Conservation (phyloP, 2,797 vertebrate genomes). For the Sebastes matsubarae region DNA sequence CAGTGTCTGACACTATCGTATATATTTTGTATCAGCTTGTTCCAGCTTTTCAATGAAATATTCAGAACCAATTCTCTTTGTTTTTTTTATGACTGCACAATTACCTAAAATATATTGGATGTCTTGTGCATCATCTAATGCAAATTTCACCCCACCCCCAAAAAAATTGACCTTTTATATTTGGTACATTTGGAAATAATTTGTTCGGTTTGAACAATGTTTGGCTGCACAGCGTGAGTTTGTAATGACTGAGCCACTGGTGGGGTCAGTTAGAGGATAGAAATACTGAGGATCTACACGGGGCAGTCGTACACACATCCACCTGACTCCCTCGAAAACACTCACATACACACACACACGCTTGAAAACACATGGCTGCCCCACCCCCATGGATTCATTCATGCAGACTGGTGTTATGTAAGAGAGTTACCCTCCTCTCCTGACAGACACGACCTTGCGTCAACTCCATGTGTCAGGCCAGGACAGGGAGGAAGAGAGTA, state of each 20-base stretch:
- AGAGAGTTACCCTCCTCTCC: conserved; percentile 49
- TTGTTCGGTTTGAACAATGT: too few relatives aligned
- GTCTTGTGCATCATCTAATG: background rate
- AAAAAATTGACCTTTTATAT: background rate
- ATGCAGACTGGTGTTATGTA: conserved; percentile 70
- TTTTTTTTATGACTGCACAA: background rate
- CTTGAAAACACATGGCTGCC: conserved; percentile 15
- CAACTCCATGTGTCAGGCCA: conserved; percentile 40
- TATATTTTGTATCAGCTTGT: background rate
- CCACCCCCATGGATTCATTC: conserved; percentile 51
- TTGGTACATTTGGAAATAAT: background rate
- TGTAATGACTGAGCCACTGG: background rate
- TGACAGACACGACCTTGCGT: conserved; percentile 57
- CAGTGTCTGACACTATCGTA: background rate
- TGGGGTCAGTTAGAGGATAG: background rate
- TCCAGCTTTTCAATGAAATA: background rate
- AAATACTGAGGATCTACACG: background rate
- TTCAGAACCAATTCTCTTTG: background rate
- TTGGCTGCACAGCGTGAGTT: too few relatives aligned
- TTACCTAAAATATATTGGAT: background rate
- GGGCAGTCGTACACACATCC: background rate
- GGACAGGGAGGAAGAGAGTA: conserved; percentile 13
- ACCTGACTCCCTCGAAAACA: background rate
- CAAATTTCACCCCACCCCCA: background rate
- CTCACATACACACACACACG: background rate